phyloP scores from a whole-genome alignment of 2,888 invertebrate genomes.

The Prosapia bicincta region DNA sequence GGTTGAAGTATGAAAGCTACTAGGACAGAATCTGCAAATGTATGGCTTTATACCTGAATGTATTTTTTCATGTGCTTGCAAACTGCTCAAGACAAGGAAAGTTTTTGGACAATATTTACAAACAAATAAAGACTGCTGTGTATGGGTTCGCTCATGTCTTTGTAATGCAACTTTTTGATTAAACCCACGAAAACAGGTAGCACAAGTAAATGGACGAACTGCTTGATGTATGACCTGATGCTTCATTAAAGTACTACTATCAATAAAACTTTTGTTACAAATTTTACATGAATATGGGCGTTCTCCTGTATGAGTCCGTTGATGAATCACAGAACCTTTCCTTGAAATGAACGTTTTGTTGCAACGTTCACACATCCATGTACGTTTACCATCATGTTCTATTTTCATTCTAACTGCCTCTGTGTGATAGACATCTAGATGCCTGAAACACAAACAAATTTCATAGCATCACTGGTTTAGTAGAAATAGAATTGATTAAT shows the following conservation, averaged over 20 bases:
- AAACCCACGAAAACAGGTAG: slow-evolving; percentile 34
- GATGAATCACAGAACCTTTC: slow-evolving; percentile 43
- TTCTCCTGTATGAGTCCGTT: slow-evolving; percentile 35
- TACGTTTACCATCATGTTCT: slow-evolving; percentile 34
- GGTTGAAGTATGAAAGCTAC: slow-evolving; percentile 35
- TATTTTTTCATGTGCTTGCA: slow-evolving; percentile 36
- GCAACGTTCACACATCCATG: slow-evolving; percentile 36
- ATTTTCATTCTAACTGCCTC: slow-evolving; percentile 32
- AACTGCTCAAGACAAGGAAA: slow-evolving; percentile 33
- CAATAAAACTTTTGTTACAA: slow-evolving; percentile 35
- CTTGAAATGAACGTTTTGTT: slow-evolving; percentile 40
- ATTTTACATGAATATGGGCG: slow-evolving; percentile 34
- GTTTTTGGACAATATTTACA: slow-evolving; percentile 37
- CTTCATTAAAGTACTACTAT: slow-evolving; percentile 36
- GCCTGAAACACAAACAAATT: slow-evolving; percentile 31
- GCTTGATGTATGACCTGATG: slow-evolving; percentile 37
- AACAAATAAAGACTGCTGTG: slow-evolving; percentile 31
- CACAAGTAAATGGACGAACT: slow-evolving; percentile 34
- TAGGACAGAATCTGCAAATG: slow-evolving; percentile 34
- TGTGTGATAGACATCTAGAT: slow-evolving; percentile 33
- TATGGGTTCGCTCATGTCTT: slow-evolving; percentile 35
- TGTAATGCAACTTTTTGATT: slow-evolving; percentile 37
- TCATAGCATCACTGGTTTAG: too few species aligned
- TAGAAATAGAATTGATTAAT: too few species aligned
- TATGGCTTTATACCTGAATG: slow-evolving; percentile 36